A percentile compares a stretch with the other conserved stretches of the same genome.
These are phyloP conservation scores for Macrophya annulata DNA, from an alignment of 2,888 invertebrate species.

Conservation along the genomic window DNA sequence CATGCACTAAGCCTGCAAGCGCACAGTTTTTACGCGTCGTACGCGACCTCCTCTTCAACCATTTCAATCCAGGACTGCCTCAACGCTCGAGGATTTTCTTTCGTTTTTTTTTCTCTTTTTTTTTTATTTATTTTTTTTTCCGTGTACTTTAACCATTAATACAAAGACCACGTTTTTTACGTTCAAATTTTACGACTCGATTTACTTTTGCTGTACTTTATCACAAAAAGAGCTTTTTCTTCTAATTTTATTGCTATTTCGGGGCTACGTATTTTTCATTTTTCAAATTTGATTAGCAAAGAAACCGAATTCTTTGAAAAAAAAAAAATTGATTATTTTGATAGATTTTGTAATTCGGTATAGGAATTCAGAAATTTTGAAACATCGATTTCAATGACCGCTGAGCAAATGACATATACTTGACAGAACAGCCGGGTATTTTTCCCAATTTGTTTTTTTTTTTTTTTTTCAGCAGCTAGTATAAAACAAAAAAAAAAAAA, in stretches of 20 bases:
- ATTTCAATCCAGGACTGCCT: slow-evolving; percentile 38
- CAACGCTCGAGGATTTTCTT: not conserved
- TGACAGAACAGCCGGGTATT: not conserved
- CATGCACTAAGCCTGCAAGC: slow-evolving; percentile 3
- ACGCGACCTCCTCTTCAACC: slow-evolving; percentile 16
- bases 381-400: too few relatives aligned
- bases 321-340: too few relatives aligned
- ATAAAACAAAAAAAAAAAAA: not conserved
- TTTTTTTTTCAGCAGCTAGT: not conserved
- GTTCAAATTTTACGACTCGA: not conserved
- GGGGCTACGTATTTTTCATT: too few relatives aligned
- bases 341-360: too few relatives aligned
- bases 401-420: not conserved
- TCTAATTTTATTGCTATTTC: not conserved
- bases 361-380: too few relatives aligned
- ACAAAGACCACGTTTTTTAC: not conserved
- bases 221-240: not conserved
- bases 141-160: not conserved
- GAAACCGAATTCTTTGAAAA: too few relatives aligned
- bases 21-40: slow-evolving; percentile 35
- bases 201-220: not conserved
- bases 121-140: not conserved
- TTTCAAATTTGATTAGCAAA: too few relatives aligned
- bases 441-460: not conserved
- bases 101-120: not conserved